Base-by-base conservation (phyloP, 2,797 vertebrate genomes). In the Spondyliosoma cantharus region DNA sequence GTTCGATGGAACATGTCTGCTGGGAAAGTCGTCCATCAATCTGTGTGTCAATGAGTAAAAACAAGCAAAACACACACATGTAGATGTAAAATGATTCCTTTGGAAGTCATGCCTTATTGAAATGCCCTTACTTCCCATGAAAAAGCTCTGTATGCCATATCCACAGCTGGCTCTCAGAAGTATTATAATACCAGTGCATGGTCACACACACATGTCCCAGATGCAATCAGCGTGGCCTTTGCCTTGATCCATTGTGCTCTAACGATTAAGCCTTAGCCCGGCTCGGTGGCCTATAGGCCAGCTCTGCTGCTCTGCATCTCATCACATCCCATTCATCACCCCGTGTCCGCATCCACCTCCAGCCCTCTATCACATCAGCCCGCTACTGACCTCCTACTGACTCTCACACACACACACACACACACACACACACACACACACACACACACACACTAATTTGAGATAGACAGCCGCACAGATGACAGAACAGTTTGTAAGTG, bases 311-410 rank as follows among this genome's bases (percentile, higher is more conserved):
- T 89, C 80, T 84, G 91, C 91, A 92, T 93, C 89, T 93, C 89
- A 93, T 94, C 91, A 90, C 76, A 71, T 74, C 86, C 85, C 91
- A 93, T 93, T 93, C 89, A 93, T 93, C 93, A 93, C 81, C 15
- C 7, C 5, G 27, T 16, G 61, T 78, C 89, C 50, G 66, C 82
- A 72, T 86, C 75, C 81, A 82, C 74, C 81, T 80, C 84, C 81
- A 60, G 70, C 73, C 76, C 70, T 71, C 74, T 24, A 69, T 89
- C 88, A 71, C 86, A 83, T 74, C 83, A 53, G 76, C 74, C 69
- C 27, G 56, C 78, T 58, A 57, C 13, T 85, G 87, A 89, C 87
- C 88, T 83, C 75, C 53, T 69, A 66, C 70, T 67, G 58, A 82
- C 80, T 66, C 67, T 16, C 76, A 13, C 65, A 19, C 72, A 15